A percentile compares a stretch with the other conserved stretches of the same genome.
phyloP scores from a whole-genome alignment of 2,888 invertebrate species.

The Epirrita christyi region DNA sequence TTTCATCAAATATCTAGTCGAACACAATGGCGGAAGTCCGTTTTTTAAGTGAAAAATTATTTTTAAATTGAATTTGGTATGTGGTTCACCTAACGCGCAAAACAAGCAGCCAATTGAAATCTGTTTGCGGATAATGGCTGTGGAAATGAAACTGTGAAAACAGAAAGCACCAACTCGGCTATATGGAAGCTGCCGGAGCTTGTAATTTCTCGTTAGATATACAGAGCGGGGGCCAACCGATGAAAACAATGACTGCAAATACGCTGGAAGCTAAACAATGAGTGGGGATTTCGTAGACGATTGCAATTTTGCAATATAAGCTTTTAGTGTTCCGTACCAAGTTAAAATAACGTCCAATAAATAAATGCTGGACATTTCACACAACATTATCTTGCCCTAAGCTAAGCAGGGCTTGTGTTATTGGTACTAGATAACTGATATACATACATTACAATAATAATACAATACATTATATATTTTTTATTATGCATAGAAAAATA shows the following conservation, averaged over 20 bases:
- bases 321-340: too few relatives aligned
- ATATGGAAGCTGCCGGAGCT: constrained; percentile 46
- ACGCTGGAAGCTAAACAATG: constrained; percentile 34
- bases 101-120: constrained; percentile 37
- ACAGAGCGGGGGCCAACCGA: constrained; percentile 46
- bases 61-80: constrained; percentile 20
- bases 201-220: constrained; percentile 53
- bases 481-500: too few relatives aligned
- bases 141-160: constrained; percentile 48
- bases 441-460: too few relatives aligned
- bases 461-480: too few relatives aligned
- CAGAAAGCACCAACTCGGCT: constrained; percentile 46
- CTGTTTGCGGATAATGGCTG: constrained; percentile 35
- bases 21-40: too few relatives aligned
- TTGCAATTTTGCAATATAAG: constrained; percentile 19
- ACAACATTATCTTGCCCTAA: too few relatives aligned
- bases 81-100: constrained; percentile 30
- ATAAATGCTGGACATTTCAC: too few relatives aligned
- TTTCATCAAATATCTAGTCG: too few relatives aligned
- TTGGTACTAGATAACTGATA: too few relatives aligned
- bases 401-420: too few relatives aligned
- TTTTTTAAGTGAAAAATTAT: too few relatives aligned
- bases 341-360: too few relatives aligned
- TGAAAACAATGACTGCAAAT: constrained; percentile 42
- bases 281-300: constrained; percentile 32